These are phyloP conservation scores for Lamprotornis superbus DNA, from an alignment of 2,113 vertebrate species.

Conservation along the genomic window DNA sequence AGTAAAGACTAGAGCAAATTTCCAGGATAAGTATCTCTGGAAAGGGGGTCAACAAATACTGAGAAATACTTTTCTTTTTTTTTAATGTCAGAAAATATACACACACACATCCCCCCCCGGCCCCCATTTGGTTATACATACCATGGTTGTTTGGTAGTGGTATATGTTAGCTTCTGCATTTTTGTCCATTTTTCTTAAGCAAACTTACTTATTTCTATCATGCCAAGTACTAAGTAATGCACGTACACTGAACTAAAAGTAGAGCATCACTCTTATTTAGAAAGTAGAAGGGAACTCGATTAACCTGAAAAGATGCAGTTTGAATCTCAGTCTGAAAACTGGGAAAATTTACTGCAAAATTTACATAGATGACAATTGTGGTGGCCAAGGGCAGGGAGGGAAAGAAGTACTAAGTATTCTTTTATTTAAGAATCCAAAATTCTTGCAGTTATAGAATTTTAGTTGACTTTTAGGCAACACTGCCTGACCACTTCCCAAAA, in stretches of 20 bases:
- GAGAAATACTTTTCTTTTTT: not conserved
- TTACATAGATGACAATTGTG: not conserved
- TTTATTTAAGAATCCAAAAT: not conserved
- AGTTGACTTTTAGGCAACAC: not conserved
- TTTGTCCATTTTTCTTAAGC: not conserved
- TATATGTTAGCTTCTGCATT: not conserved
- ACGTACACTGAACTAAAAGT: not conserved
- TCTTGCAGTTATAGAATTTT: not conserved
- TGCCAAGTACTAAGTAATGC: not conserved
- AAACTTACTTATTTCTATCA: not conserved
- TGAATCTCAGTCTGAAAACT: not conserved
- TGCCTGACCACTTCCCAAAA: not conserved
- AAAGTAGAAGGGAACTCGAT: not conserved
- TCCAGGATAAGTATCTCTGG: not conserved
- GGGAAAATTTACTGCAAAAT: not conserved
- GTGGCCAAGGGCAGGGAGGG: accelerated
- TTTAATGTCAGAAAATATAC: not conserved
- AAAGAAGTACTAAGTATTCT: not conserved
- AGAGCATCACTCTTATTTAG: not conserved
- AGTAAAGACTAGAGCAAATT: not conserved
- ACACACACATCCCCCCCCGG: no score
- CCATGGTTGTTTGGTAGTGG: not conserved
- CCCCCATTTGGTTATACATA: not conserved
- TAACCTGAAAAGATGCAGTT: not conserved
- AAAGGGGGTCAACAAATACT: not conserved